Percentiles rank a stretch among this genome's conserved stretches.
These are phyloP conservation scores for Tenthredo distinguenda DNA, from an alignment of 2,888 invertebrate genomes.

Conservation along the genomic window DNA sequence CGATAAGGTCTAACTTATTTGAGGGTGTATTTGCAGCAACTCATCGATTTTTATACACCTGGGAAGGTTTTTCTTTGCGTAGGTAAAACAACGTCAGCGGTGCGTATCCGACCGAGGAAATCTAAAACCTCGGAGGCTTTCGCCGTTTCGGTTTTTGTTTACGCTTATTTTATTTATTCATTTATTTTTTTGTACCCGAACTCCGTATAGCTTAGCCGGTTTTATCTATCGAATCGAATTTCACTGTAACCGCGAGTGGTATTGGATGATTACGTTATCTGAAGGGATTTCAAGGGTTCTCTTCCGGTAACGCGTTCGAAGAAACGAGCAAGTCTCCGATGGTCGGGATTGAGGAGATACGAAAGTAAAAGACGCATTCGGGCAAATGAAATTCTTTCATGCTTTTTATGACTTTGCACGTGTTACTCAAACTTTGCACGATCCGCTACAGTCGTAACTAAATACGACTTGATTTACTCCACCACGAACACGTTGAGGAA, in stretches of 20 bases:
- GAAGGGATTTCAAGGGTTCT: conserved; percentile 28
- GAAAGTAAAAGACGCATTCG: conserved; percentile 25
- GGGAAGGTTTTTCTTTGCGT: neutral
- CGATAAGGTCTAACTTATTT: neutral
- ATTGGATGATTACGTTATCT: conserved; percentile 46
- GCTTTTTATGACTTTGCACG: conserved; percentile 4
- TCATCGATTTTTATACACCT: neutral
- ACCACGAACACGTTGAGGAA: neutral
- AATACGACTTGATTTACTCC: conserved; percentile 23
- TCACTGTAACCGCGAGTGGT: conserved; percentile 20
- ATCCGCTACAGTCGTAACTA: conserved; percentile 20
- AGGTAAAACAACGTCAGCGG: neutral
- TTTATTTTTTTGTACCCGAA: neutral
- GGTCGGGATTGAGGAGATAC: conserved; percentile 1
- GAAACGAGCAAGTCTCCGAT: conserved; percentile 13
- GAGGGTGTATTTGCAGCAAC: neutral
- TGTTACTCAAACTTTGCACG: conserved; percentile 1
- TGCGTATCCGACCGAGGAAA: neutral
- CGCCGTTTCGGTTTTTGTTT: neutral
- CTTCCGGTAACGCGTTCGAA: neutral
- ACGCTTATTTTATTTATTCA: neutral
- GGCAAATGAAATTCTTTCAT: conserved; percentile 14
- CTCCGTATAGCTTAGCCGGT: neutral
- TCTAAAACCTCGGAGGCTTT: neutral
- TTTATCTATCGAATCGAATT: conserved; percentile 38